Conservation (phyloP, 2,888 invertebrate species). For the Phanerotoma sp. region DNA sequence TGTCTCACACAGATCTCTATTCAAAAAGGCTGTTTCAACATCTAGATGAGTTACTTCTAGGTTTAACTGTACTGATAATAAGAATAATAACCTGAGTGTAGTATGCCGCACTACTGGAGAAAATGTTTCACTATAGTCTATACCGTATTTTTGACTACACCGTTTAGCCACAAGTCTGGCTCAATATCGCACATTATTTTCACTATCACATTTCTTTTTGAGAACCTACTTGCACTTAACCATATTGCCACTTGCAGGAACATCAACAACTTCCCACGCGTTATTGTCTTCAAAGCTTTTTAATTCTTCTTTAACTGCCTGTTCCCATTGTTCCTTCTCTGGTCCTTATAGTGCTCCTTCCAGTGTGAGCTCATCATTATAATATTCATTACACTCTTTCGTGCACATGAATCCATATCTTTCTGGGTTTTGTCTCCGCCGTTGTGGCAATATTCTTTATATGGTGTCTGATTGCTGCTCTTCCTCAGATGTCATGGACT, state of each 20-base stretch:
- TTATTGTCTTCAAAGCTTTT: too few relatives aligned
- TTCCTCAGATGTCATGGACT: too few relatives aligned
- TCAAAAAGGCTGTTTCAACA: not conserved
- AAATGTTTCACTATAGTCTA: slow-evolving; percentile 38
- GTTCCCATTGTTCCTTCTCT: too few relatives aligned
- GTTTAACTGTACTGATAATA: not conserved
- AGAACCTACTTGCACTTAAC: slow-evolving; percentile 40
- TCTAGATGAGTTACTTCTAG: not conserved
- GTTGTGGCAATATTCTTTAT: too few relatives aligned
- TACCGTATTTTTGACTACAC: slow-evolving; percentile 36
- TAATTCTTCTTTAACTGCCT: too few relatives aligned
- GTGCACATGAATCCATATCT: too few relatives aligned
- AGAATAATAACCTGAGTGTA: slow-evolving; percentile 30
- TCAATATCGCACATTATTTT: slow-evolving; percentile 30
- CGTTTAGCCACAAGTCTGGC: slow-evolving; percentile 38
- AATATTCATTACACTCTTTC: not conserved
- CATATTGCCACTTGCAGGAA: slow-evolving; percentile 23
- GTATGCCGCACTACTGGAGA: slow-evolving; percentile 38
- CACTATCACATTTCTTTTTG: slow-evolving; percentile 30
- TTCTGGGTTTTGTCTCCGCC: too few relatives aligned
- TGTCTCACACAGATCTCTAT: not conserved
- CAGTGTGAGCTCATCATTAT: too few relatives aligned
- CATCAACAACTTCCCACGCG: too few relatives aligned
- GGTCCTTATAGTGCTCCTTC: too few relatives aligned
- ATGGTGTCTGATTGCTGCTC: too few relatives aligned